These are phyloP conservation scores for Phenganax marumi DNA, from an alignment of 92 coral and sea anemone species.

Conservation along the genomic window DNA sequence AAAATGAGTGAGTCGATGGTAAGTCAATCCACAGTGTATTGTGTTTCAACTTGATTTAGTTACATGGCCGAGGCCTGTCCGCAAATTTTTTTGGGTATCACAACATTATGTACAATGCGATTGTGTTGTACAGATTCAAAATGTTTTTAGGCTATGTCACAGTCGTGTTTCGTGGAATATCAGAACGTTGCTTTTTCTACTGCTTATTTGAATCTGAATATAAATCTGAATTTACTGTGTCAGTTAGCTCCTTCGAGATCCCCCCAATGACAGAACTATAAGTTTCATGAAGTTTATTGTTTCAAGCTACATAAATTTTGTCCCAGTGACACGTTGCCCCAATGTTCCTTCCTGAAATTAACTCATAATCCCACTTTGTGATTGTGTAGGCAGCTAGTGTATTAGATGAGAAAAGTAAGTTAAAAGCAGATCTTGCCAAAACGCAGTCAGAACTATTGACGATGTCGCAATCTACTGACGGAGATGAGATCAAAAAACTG, in stretches of 20 bases:
- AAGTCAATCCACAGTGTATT: background rate
- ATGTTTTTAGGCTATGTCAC: too few relatives aligned
- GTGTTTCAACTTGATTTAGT: too few relatives aligned
- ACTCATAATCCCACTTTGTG: background rate
- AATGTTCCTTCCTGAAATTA: background rate
- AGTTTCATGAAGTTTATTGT: background rate
- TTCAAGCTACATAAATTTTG: background rate
- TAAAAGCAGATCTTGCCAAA: constrained; percentile 77
- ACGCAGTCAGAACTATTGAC: constrained; percentile 82
- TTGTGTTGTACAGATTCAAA: too few relatives aligned
- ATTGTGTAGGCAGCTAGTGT: constrained; percentile 84
- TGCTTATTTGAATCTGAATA: too few relatives aligned
- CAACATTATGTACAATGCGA: too few relatives aligned
- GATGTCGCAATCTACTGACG: constrained; percentile 63
- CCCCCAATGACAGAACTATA: background rate
- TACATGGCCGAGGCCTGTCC: too few relatives aligned
- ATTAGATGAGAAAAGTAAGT: constrained; percentile 84
- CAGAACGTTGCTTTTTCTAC: too few relatives aligned
- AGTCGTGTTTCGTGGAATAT: too few relatives aligned
- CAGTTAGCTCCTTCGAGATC: background rate
- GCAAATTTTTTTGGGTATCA: too few relatives aligned
- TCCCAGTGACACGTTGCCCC: background rate
- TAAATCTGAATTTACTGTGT: too few relatives aligned
- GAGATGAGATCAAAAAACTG: constrained; percentile 73
- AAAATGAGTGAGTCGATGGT: constrained; percentile 84